Conservation (phyloP, 2,888 invertebrate genomes). For the Halocaridina rubra region DNA sequence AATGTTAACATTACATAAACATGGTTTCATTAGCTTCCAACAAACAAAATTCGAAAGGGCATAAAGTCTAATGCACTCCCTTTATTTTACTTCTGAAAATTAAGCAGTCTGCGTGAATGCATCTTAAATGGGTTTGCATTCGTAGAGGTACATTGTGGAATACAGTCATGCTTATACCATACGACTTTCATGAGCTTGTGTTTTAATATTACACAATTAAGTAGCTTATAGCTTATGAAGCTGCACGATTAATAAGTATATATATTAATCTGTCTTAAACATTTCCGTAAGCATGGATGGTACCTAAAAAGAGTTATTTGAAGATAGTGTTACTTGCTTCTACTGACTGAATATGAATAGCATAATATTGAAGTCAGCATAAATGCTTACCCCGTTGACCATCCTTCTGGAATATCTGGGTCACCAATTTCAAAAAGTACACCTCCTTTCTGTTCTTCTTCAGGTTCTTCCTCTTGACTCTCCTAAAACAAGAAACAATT, state of each 20-base stretch:
- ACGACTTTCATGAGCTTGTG: too few relatives aligned
- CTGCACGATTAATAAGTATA: not conserved
- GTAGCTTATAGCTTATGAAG: not conserved
- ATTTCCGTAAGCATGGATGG: not conserved
- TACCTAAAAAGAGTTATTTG: not conserved
- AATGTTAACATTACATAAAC: too few relatives aligned
- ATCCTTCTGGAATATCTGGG: not conserved
- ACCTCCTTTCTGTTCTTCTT: not conserved
- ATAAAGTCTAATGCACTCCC: too few relatives aligned
- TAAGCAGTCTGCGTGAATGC: too few relatives aligned
- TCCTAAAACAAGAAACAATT: not conserved
- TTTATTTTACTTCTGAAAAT: too few relatives aligned
- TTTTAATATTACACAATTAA: not conserved
- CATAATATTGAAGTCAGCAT: not conserved
- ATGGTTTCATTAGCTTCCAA: too few relatives aligned
- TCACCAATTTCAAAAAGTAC: slow-evolving; percentile 30
- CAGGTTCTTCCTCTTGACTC: not conserved
- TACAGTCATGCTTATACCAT: too few relatives aligned
- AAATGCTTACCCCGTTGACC: not conserved
- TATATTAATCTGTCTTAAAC: not conserved
- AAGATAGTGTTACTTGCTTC: not conserved
- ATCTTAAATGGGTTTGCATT: too few relatives aligned
- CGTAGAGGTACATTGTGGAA: too few relatives aligned
- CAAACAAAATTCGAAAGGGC: too few relatives aligned
- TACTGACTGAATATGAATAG: too few relatives aligned